Percentiles rank a stretch among this genome's conserved stretches.
phyloP scores from a whole-genome alignment of 2,797 vertebrate species.

The Sebastes baramenuke region DNA sequence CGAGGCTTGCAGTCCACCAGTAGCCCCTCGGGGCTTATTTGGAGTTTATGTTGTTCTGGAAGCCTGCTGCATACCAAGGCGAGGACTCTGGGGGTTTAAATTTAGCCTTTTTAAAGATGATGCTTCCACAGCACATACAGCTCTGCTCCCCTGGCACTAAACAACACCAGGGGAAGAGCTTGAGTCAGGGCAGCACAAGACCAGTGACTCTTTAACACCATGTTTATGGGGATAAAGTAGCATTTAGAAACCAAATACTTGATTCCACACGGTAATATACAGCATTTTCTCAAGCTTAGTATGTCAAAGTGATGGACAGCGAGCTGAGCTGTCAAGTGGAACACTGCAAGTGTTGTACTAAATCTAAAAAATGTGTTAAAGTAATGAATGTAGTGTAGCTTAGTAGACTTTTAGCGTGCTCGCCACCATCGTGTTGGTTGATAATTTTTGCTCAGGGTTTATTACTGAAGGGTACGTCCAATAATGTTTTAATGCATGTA shows the following conservation, averaged over 20 bases:
- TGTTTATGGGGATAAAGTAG: slow-evolving; percentile 76
- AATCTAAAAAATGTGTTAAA: background rate
- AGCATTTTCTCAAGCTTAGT: slow-evolving; percentile 45
- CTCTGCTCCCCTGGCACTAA: slow-evolving; percentile 72
- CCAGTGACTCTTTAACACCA: slow-evolving; percentile 74
- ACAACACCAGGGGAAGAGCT: slow-evolving; percentile 58
- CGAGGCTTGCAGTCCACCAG: background rate
- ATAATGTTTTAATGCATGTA: background rate
- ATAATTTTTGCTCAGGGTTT: rapidly evolving
- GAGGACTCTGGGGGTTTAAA: slow-evolving; percentile 80
- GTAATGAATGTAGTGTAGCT: background rate
- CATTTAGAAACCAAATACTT: slow-evolving; percentile 61
- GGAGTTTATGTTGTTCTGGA: slow-evolving; percentile 83
- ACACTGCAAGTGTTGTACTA: background rate
- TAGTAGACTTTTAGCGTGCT: background rate
- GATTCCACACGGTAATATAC: slow-evolving; percentile 40
- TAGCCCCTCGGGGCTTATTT: slow-evolving; percentile 78
- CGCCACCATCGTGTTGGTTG: background rate
- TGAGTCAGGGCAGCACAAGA: slow-evolving; percentile 51
- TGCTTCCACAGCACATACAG: slow-evolving; percentile 81
- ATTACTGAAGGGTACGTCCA: background rate
- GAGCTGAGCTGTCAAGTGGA: background rate
- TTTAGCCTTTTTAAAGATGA: slow-evolving; percentile 86
- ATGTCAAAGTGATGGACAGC: slow-evolving; percentile 33
- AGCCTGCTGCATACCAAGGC: slow-evolving; percentile 77